phyloP scores from a whole-genome alignment of 2,888 invertebrate species.

The Melieria crassipennis region DNA sequence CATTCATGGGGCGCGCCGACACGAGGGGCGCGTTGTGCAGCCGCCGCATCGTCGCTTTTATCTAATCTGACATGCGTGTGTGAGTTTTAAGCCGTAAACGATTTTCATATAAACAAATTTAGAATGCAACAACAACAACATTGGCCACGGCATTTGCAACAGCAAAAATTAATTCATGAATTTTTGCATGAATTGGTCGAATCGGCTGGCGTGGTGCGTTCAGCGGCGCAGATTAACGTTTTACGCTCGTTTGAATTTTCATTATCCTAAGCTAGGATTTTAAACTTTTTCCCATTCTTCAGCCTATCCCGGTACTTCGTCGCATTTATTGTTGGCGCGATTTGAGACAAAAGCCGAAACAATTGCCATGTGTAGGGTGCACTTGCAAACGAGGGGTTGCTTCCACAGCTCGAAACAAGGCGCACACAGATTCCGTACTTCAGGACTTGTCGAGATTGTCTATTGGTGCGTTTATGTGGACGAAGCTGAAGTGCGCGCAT shows the following conservation, averaged over 20 bases:
- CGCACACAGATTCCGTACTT: too few species aligned
- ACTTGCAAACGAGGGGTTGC: not conserved
- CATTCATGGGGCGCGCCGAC: constrained; percentile 36
- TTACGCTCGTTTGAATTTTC: constrained; percentile 65
- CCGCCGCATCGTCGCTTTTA: constrained; percentile 27
- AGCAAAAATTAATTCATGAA: constrained; percentile 34
- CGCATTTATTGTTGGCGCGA: not conserved
- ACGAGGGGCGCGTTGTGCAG: constrained; percentile 22
- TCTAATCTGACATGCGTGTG: constrained; percentile 58
- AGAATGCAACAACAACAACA: constrained; percentile 18
- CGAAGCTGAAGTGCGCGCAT: too few species aligned
- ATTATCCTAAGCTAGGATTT: constrained; percentile 59
- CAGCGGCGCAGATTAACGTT: constrained; percentile 60
- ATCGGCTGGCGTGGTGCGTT: not conserved
- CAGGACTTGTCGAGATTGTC: too few species aligned
- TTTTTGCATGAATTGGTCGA: constrained; percentile 16
- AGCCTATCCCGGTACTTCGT: too few species aligned
- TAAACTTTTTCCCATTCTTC: constrained; percentile 28
- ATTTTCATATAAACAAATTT: constrained; percentile 57
- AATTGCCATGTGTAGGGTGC: not conserved
- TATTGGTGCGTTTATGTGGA: too few species aligned
- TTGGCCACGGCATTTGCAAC: not conserved
- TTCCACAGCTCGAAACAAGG: not conserved
- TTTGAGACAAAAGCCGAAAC: not conserved
- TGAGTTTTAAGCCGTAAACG: constrained; percentile 45